A percentile compares a stretch with the other conserved stretches of the same genome.
Conservation (phyloP, 2,113 vertebrate species). For the Camelus dromedarius region DNA sequence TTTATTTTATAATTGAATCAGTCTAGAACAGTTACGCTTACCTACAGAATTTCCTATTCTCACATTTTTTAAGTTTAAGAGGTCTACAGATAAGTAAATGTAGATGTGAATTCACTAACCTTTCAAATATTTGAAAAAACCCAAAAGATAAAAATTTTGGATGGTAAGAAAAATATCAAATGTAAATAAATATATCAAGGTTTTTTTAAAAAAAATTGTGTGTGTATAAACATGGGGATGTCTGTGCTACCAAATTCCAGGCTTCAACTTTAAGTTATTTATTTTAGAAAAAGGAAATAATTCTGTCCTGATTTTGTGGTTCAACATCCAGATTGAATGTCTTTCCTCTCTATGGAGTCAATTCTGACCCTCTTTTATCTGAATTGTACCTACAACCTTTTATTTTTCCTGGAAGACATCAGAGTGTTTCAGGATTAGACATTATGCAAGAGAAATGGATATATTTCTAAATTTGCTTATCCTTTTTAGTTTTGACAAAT, state of each 20-base stretch:
- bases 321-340: constrained; percentile 21
- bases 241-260: constrained; percentile 13
- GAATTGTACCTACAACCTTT: constrained; percentile 34
- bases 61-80: background rate
- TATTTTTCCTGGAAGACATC: constrained; percentile 45
- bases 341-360: background rate
- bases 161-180: background rate
- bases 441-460: constrained; percentile 46
- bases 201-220: background rate
- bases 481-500: constrained; percentile 58
- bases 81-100: background rate
- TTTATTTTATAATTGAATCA: background rate
- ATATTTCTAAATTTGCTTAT: constrained; percentile 45
- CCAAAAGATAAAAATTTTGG: background rate
- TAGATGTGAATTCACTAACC: background rate
- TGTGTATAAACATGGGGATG: background rate
- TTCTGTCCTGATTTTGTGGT: constrained; percentile 26
- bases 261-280: constrained; percentile 48
- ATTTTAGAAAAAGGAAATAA: constrained; percentile 50
- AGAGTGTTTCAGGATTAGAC: constrained; percentile 2
- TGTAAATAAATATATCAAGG: background rate
- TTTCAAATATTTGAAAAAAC: background rate
- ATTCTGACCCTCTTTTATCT: background rate
- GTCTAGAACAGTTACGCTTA: background rate
- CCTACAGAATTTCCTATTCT: background rate